Percentiles rank a stretch among this genome's conserved stretches.
These are phyloP conservation scores for Hemithea aestivaria DNA, from an alignment of 2,888 invertebrate species.

Conservation along the genomic window DNA sequence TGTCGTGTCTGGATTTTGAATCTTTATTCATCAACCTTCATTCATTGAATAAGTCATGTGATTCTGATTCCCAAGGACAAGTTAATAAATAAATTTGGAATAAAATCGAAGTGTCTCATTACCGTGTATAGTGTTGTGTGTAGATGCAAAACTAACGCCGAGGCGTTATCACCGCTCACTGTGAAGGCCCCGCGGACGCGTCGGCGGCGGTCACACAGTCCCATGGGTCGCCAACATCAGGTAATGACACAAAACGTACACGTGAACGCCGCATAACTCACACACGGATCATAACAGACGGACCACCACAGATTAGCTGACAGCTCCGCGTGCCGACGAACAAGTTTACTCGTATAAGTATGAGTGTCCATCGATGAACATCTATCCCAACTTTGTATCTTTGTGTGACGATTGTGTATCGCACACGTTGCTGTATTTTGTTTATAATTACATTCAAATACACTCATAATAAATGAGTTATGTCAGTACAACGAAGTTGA, in stretches of 20 bases:
- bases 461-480: no score
- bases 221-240: slow-evolving; percentile 51
- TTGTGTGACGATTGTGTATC: neutral
- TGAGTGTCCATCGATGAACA: slow-evolving; percentile 14
- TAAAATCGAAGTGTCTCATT: no score
- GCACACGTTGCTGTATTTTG: no score
- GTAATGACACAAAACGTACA: slow-evolving; percentile 60
- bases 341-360: no score
- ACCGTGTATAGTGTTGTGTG: no score
- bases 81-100: no score
- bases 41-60: no score
- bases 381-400: slow-evolving; percentile 10
- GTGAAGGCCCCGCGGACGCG: slow-evolving; percentile 36
- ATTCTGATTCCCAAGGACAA: no score
- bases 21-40: no score
- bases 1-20: no score
- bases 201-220: slow-evolving; percentile 43
- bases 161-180: slow-evolving; percentile 36
- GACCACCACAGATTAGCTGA: slow-evolving; percentile 26
- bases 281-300: slow-evolving; percentile 51
- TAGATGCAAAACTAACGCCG: neutral
- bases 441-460: no score
- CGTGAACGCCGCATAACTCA: slow-evolving; percentile 45
- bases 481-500: no score
- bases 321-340: slow-evolving; percentile 16